Percentiles rank a stretch among this genome's conserved stretches.
Conservation (phyloP, 2,797 vertebrate species). For the Sebastes hubbsi region DNA sequence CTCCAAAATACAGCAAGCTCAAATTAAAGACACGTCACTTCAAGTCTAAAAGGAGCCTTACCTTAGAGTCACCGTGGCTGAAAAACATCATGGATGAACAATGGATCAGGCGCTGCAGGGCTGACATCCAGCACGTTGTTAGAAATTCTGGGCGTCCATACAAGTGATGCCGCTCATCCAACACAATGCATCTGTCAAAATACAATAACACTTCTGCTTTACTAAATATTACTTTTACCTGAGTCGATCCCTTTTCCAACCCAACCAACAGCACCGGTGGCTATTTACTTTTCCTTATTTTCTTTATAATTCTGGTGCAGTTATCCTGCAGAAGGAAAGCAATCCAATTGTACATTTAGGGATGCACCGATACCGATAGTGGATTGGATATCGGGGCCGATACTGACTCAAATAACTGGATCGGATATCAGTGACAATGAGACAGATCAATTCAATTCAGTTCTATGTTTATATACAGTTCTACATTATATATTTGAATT, state of each 20-base stretch:
- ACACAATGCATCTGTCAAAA: conserved; percentile 43
- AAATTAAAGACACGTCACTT: conserved; percentile 19
- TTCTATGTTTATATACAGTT: too few species aligned
- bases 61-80: conserved; percentile 7
- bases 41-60: conserved; percentile 22
- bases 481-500: too few species aligned
- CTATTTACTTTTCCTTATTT: background rate
- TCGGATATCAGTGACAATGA: too few species aligned
- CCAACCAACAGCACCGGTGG: background rate
- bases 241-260: background rate
- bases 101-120: conserved; percentile 17
- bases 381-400: too few species aligned
- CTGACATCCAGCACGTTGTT: conserved; percentile 40
- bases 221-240: conserved; percentile 21
- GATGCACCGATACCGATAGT: too few species aligned
- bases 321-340: conserved; percentile 1
- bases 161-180: conserved; percentile 9
- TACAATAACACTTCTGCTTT: conserved; percentile 12
- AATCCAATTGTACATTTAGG: background rate
- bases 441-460: too few species aligned
- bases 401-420: too few species aligned
- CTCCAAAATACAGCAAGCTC: conserved; percentile 20
- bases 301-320: background rate
- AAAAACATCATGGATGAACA: conserved; percentile 37
- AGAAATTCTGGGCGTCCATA: conserved; percentile 16